phyloP scores from a whole-genome alignment of 2,797 vertebrate genomes.

The Otus scops region DNA sequence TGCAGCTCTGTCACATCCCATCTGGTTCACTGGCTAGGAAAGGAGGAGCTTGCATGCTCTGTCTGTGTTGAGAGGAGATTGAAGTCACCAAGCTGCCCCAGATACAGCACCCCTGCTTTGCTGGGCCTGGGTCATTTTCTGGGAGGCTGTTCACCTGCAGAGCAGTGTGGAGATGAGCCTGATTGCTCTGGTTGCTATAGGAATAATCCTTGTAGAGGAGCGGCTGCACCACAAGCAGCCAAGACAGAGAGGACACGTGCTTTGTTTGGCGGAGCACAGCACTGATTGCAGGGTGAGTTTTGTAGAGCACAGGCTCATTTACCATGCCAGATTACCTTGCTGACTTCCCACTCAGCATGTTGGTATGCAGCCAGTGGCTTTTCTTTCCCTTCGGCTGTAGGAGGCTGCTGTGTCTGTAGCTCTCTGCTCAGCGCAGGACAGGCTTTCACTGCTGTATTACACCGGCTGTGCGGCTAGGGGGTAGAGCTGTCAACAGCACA shows the following conservation, averaged over 20 bases:
- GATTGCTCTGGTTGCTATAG: not conserved
- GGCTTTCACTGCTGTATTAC: not conserved
- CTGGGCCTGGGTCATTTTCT: not conserved
- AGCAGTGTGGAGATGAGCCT: not conserved
- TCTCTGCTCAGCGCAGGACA: not conserved
- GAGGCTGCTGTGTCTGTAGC: not conserved
- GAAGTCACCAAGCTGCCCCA: not conserved
- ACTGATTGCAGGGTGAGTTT: accelerated
- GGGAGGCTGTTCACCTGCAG: not conserved
- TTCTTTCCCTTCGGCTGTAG: not conserved
- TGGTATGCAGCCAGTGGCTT: not conserved
- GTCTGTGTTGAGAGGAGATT: not conserved
- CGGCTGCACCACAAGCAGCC: not conserved
- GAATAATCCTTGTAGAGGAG: not conserved
- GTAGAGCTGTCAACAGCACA: not conserved
- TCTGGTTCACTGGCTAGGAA: not conserved
- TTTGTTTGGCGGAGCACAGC: not conserved
- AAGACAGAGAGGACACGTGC: not conserved
- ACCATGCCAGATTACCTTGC: not conserved
- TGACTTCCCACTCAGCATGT: not conserved
- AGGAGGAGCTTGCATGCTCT: not conserved
- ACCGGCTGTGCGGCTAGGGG: not conserved
- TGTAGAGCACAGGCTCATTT: not conserved
- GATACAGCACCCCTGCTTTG: not conserved
- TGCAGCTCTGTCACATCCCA: not conserved